Evolutionary conservation across 2,888 invertebrate species (phyloP), one percentile per base, ranked within the genome.

Genomic region (Cataglyphis albicans): DNA sequence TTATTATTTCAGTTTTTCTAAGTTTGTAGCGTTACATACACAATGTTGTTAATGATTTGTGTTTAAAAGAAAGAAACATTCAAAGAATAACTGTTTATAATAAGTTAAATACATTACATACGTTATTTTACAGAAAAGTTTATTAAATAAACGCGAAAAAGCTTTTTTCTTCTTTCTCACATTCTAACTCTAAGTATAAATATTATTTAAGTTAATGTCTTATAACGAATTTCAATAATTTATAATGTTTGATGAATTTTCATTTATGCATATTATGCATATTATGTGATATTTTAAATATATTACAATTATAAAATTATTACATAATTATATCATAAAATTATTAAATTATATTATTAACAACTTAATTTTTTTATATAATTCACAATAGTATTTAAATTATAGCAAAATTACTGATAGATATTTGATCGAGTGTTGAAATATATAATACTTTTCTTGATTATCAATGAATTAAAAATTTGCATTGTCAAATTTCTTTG

Each of bases 381-480:
- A n/a, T n/a, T 52, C 6, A 3, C 15, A 67, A 9, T 29, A n/a
- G 7, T 44, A 67, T 48, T 15, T 67, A 44, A 44, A 25, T 29
- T 67, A 18, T 29, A 67, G 4, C 9, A 67, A 67, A 4, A 10
- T 44, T 9, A 48, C 44, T 72, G 2, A 18, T 25, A 70, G 55
- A 70, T 57, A 38, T 57, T 38, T 38, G 38, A 57, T 38, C 38
- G 38, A 72, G 18, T 18, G 5, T 38, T 7, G 25, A 35, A 10
- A 15, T 57, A 72, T 0, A 57, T 25, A 7, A 55, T 52, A 10
- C 57, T 57, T 72, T 57, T 57, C 18, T 57, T 57, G 38, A 57
- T 57, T 72, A 2, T 38, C 38, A 25, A 9, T 18, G 18, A 72
- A 72, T 72, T 72, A 57, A 38, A 72, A 72, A 72, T 72, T 38